Evolutionary conservation across 1,140 invertebrate species (phyloP).

Genomic region (Formica exsecta): DNA sequence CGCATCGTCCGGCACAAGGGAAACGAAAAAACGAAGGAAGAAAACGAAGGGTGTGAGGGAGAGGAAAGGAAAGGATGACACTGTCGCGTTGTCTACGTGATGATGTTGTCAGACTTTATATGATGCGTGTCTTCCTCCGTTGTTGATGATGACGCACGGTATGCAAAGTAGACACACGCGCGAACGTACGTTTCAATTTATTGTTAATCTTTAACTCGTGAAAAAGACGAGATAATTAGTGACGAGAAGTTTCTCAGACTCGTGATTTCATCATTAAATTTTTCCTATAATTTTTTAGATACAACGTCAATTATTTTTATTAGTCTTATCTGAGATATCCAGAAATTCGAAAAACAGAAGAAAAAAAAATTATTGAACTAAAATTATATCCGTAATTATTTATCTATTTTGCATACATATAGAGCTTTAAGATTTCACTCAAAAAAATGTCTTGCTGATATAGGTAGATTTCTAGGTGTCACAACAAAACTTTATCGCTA

Average conservation of each 20-base stretch:
- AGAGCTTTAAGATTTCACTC: background rate
- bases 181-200: conserved; percentile 25
- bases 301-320: background rate
- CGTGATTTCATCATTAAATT: no score
- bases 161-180: conserved; percentile 21
- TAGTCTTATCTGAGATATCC: background rate
- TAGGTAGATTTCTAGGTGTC: no score
- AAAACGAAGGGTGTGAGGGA: background rate
- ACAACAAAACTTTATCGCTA: no score
- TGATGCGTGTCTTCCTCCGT: conserved; percentile 23
- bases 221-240: background rate
- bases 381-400: background rate
- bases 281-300: background rate
- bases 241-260: background rate
- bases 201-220: background rate
- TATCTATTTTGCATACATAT: background rate
- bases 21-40: background rate
- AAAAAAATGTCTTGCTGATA: no score
- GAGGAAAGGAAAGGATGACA: background rate
- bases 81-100: conserved; percentile 35
- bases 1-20: conserved; percentile 6
- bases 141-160: background rate
- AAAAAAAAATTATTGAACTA: background rate
- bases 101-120: conserved; percentile 51
- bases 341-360: background rate